These are phyloP conservation scores for Notiomystis cincta DNA, from an alignment of 2,113 vertebrate genomes.

Conservation along the genomic window DNA sequence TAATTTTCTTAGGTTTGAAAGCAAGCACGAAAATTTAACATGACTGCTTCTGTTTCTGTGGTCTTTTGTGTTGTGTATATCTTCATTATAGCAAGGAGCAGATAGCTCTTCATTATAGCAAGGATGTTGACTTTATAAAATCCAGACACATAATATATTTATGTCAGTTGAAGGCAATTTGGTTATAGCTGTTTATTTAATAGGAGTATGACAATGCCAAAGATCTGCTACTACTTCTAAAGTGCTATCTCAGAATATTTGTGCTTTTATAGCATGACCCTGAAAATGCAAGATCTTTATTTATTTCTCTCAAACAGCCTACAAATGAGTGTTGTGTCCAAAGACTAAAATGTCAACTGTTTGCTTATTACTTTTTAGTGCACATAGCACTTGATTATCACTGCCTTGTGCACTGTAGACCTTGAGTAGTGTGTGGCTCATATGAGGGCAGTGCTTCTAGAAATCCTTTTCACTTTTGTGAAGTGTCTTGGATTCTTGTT, in stretches of 20 bases:
- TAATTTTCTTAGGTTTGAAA: background rate
- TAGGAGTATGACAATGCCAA: background rate
- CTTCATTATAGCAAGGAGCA: background rate
- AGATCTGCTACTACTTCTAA: background rate
- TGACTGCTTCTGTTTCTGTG: background rate
- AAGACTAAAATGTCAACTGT: background rate
- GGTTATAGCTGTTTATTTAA: background rate
- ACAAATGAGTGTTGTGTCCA: background rate
- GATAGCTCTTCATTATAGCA: background rate
- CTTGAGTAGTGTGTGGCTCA: rapidly evolving
- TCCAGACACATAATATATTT: background rate
- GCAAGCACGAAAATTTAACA: background rate
- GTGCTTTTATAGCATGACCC: background rate
- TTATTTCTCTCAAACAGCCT: background rate
- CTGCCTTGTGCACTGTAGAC: background rate
- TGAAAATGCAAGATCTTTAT: background rate
- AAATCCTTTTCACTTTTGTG: background rate
- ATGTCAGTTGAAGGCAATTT: background rate
- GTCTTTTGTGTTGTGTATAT: background rate
- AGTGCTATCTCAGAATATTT: background rate
- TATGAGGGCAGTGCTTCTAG: background rate
- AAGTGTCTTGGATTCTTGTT: background rate
- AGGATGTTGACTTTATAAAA: background rate
- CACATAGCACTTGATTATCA: background rate
- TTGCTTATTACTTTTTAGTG: background rate